Conservation (phyloP, 1,140 invertebrate genomes). For the Ganaspis sp. region DNA sequence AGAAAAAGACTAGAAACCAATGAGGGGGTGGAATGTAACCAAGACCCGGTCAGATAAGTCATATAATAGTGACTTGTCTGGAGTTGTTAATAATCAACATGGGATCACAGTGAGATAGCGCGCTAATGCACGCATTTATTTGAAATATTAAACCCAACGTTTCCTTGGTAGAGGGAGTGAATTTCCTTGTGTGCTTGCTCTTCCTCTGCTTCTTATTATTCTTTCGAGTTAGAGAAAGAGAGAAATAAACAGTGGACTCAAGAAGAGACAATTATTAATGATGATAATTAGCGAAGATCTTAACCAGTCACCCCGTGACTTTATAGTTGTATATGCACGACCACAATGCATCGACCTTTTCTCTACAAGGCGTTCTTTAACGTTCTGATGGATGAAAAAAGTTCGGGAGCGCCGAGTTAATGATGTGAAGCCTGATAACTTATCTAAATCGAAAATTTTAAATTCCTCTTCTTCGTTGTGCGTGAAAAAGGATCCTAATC, state of each 20-base stretch:
- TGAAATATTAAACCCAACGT: conserved; percentile 72
- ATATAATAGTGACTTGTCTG: conserved; percentile 70
- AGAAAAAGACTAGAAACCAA: not conserved
- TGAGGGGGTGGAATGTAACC: conserved; percentile 53
- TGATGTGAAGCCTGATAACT: conserved; percentile 1
- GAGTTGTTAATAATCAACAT: conserved; percentile 73
- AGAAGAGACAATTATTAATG: conserved; percentile 71
- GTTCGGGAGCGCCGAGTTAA: conserved; percentile 16
- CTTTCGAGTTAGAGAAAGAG: conserved; percentile 15
- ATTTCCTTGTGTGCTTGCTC: conserved; percentile 45
- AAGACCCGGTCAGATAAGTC: conserved; percentile 67
- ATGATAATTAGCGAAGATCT: conserved; percentile 72
- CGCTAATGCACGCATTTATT: conserved; percentile 75
- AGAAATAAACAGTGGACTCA: conserved; percentile 42
- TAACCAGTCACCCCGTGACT: conserved; percentile 69
- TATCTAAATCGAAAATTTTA: conserved; percentile 21
- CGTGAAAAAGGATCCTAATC: not conserved
- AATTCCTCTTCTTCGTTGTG: not conserved
- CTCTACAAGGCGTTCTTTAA: conserved; percentile 25
- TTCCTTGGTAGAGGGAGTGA: conserved; percentile 38
- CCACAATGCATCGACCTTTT: conserved; percentile 40
- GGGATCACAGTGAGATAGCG: conserved; percentile 71
- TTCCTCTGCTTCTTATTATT: conserved; percentile 18
- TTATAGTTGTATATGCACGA: conserved; percentile 46
- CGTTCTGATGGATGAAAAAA: conserved; percentile 29